Percentiles rank a stretch among this genome's conserved stretches.
These are phyloP conservation scores for Anseranas semipalmata DNA, from an alignment of 2,113 vertebrate species.

Conservation along the genomic window DNA sequence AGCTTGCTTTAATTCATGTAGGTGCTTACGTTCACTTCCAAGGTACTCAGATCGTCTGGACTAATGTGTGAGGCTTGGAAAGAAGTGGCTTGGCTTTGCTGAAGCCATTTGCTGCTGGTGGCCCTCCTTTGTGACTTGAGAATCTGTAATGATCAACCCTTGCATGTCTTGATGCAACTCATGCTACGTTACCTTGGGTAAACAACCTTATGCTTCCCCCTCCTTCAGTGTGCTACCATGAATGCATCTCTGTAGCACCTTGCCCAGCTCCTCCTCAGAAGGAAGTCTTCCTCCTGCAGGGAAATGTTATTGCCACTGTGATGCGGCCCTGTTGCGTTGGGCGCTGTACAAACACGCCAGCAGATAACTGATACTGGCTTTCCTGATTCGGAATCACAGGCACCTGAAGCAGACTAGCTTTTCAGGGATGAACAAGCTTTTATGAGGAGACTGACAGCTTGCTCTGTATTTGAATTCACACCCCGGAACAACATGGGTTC, in stretches of 20 bases:
- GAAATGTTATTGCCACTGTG: background rate
- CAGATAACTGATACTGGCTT: rapidly evolving
- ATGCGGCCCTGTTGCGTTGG: background rate
- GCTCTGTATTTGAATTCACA: background rate
- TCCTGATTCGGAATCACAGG: rapidly evolving
- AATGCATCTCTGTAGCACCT: background rate
- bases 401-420: background rate
- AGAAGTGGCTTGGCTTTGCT: background rate
- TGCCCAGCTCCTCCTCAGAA: background rate
- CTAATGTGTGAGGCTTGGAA: background rate
- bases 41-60: background rate
- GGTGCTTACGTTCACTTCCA: background rate
- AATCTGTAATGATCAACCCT: background rate
- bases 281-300: background rate
- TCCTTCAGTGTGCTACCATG: background rate
- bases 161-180: rapidly evolving
- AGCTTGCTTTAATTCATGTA: background rate
- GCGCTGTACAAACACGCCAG: background rate
- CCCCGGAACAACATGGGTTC: background rate
- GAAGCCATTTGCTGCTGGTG: background rate
- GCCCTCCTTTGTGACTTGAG: background rate
- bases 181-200: background rate
- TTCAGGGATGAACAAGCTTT: background rate
- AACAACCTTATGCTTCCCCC: background rate
- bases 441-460: background rate